These are phyloP conservation scores for Philantomba maxwellii DNA, from an alignment of 2,113 vertebrate genomes.

Conservation along the genomic window DNA sequence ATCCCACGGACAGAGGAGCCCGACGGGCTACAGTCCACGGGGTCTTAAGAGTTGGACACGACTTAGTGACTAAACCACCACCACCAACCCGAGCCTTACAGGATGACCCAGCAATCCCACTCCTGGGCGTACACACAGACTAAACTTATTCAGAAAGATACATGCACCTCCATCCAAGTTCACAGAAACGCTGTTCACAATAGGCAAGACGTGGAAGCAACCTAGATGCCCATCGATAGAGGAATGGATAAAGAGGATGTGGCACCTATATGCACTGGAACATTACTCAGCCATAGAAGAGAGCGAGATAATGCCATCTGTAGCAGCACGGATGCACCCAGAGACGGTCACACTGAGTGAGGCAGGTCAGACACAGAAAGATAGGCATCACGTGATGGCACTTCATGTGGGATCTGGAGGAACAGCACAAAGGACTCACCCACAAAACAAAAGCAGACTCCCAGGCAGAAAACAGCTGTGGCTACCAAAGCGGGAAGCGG, in stretches of 20 bases:
- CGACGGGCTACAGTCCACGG: not conserved
- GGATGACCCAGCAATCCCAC: not conserved
- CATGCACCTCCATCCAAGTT: not conserved
- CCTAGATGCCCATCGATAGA: not conserved
- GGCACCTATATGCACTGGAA: not conserved
- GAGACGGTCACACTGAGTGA: not conserved
- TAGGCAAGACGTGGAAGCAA: accelerated
- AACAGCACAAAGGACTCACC: not conserved
- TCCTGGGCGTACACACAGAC: accelerated
- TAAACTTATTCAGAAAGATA: not conserved
- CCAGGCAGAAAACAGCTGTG: not conserved
- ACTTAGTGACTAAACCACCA: not conserved
- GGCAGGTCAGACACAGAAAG: not conserved
- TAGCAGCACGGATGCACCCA: not conserved
- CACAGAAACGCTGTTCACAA: not conserved
- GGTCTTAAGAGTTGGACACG: accelerated
- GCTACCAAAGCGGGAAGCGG: accelerated
- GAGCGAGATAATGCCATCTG: not conserved
- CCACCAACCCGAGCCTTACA: not conserved
- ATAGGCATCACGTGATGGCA: accelerated
- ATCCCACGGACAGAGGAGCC: not conserved
- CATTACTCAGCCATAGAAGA: not conserved
- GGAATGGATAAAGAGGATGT: not conserved
- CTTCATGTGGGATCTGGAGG: not conserved
- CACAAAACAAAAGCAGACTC: not conserved